Base-by-base conservation (phyloP, 2,797 vertebrate species). In the Pogonophryne albipinna region DNA sequence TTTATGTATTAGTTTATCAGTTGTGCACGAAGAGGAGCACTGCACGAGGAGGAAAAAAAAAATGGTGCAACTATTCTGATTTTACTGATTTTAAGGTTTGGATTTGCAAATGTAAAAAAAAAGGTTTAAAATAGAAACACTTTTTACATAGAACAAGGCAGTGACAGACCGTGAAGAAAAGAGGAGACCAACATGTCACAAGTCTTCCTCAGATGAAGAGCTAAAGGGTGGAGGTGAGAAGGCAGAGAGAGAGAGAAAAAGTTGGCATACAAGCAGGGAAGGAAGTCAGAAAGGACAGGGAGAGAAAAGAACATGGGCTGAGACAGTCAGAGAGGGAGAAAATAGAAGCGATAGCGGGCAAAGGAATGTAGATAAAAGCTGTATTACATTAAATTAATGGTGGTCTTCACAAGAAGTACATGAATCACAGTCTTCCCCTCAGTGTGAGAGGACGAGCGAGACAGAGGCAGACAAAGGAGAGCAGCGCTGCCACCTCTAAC, bases 1-100 rank as follows among this genome's bases (percentile, higher is more conserved):
- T 98, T 98, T 97, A 93, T 97, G 97, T 99, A 97, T 96, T 98
- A 98, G 97, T 97, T 97, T 98, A 98, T 96, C 96, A 95, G 95
- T 95, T 97, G 96, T 95, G 97, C 97, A 97, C 96, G 87, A 91
- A 84, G 82, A 87, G 80, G 61, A 80, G 89, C 92, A 92, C 93
- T 95, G 97, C 97, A 97, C 96, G 87, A 91, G 83, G 82, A 87
- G 80, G 61, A 80, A 70, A 51, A 68, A 80, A 66, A 89, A 94
- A 27, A 62, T 64, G 96, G 96, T 97, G 96, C 96, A 96, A 94
- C 96, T 95, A 96, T 96, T 97, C 91, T 93, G 96, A 96, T 98
- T 98, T 99, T 98, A 98, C 91, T 93, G 96, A 96, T 98, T 98
- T 99, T 98, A 98, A 97, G 95, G 95, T 95, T 98, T 97, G 94